Conservation (phyloP, 2,113 vertebrate genomes). For the Callocephalon fimbriatum region DNA sequence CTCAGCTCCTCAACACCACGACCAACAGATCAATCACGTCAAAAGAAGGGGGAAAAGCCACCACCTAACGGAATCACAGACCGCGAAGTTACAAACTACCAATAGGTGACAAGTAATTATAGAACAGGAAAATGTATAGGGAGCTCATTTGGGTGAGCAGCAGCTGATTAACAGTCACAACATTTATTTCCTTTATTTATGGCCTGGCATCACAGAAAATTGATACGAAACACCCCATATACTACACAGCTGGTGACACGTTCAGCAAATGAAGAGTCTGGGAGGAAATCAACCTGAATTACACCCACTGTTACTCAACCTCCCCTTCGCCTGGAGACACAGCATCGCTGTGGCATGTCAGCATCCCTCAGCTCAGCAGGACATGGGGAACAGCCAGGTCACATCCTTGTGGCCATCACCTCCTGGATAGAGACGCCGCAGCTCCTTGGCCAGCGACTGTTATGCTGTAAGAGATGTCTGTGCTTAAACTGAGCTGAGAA, state of each 20-base stretch:
- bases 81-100: slow-evolving; percentile 41
- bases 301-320: not conserved
- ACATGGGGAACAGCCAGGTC: not conserved
- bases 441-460: fast-evolving
- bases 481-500: fast-evolving
- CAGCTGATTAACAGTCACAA: slow-evolving; percentile 42
- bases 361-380: not conserved
- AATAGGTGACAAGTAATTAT: slow-evolving; percentile 70
- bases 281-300: slow-evolving; percentile 55
- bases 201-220: slow-evolving; percentile 25
- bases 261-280: slow-evolving; percentile 49
- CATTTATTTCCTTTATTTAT: slow-evolving; percentile 72
- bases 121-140: slow-evolving; percentile 44
- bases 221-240: slow-evolving; percentile 39
- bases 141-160: slow-evolving; percentile 59
- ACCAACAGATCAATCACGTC: not conserved
- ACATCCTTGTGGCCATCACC: fast-evolving
- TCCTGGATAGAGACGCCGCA: fast-evolving
- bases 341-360: fast-evolving
- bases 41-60: not conserved
- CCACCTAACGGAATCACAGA: slow-evolving; percentile 21
- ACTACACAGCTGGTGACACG: slow-evolving; percentile 5
- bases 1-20: not conserved
- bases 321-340: not conserved
- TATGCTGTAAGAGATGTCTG: fast-evolving